Evolutionary conservation across 2,888 invertebrate genomes (phyloP).

Genomic region (Scrobipalpa costella): DNA sequence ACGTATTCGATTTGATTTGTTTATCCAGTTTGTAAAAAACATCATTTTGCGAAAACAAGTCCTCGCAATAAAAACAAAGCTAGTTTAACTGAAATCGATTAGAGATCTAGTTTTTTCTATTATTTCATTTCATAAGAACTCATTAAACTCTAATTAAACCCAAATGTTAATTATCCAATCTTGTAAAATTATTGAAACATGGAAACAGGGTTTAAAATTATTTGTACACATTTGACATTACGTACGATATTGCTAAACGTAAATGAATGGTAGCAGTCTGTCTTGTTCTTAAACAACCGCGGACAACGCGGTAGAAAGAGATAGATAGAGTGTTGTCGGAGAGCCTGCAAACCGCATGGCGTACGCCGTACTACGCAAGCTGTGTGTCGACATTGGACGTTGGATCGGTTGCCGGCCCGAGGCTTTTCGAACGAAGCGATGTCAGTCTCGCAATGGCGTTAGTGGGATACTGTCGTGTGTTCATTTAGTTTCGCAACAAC

Average conservation of each 20-base stretch:
- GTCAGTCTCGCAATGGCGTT: slow-evolving; percentile 81
- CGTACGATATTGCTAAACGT: slow-evolving; percentile 69
- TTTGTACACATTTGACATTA: slow-evolving; percentile 53
- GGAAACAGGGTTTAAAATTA: slow-evolving; percentile 46
- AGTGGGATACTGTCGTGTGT: slow-evolving; percentile 71
- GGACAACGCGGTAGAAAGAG: slow-evolving; percentile 53
- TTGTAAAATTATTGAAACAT: slow-evolving; percentile 59
- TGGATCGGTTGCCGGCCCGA: slow-evolving; percentile 75
- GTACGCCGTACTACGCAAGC: slow-evolving; percentile 78
- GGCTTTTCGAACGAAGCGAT: slow-evolving; percentile 62
- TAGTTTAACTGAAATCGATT: background rate
- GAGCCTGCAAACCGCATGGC: slow-evolving; percentile 60
- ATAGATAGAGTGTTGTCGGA: slow-evolving; percentile 42
- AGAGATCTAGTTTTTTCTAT: slow-evolving; percentile 13
- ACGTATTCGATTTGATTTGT: background rate
- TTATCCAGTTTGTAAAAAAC: background rate
- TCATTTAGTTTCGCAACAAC: slow-evolving; percentile 73
- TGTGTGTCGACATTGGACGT: slow-evolving; percentile 81
- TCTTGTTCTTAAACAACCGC: slow-evolving; percentile 46
- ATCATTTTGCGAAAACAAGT: background rate
- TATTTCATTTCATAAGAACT: slow-evolving; percentile 15
- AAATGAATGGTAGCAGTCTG: slow-evolving; percentile 72
- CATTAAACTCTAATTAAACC: slow-evolving; percentile 19
- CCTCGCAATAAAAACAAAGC: background rate
- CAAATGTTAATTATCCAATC: slow-evolving; percentile 25